These are phyloP conservation scores for Rhadina sibilatrix DNA, from an alignment of 2,113 vertebrate genomes.

Conservation along the genomic window DNA sequence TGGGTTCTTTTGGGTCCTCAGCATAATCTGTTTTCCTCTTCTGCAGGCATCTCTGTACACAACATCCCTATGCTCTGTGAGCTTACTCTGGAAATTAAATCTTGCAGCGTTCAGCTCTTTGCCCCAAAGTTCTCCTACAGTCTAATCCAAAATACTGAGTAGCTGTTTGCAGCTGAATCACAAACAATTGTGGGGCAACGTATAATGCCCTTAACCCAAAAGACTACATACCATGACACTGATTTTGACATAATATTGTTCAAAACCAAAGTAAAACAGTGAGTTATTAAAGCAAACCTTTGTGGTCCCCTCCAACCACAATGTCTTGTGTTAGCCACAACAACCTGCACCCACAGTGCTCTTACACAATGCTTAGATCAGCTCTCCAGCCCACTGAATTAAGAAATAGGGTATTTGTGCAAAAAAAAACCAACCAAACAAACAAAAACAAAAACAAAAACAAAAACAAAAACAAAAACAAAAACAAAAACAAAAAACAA, in stretches of 20 bases:
- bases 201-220: neutral
- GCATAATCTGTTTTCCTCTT: neutral
- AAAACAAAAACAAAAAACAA: neutral
- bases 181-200: neutral
- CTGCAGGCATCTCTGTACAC: neutral
- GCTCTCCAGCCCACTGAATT: neutral
- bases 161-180: neutral
- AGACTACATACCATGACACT: neutral
- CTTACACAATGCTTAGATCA: neutral
- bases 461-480: no score
- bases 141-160: neutral
- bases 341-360: neutral
- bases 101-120: neutral
- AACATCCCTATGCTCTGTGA: neutral
- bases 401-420: neutral
- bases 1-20: neutral
- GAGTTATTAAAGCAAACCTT: neutral
- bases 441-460: no score
- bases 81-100: neutral
- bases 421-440: neutral
- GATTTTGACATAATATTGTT: neutral
- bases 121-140: neutral
- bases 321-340: neutral
- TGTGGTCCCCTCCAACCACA: rapidly evolving
- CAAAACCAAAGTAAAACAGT: neutral